Percentiles rank a stretch among this genome's conserved stretches.
phyloP scores from a whole-genome alignment of 2,888 invertebrate species.

The Eledona agricola region DNA sequence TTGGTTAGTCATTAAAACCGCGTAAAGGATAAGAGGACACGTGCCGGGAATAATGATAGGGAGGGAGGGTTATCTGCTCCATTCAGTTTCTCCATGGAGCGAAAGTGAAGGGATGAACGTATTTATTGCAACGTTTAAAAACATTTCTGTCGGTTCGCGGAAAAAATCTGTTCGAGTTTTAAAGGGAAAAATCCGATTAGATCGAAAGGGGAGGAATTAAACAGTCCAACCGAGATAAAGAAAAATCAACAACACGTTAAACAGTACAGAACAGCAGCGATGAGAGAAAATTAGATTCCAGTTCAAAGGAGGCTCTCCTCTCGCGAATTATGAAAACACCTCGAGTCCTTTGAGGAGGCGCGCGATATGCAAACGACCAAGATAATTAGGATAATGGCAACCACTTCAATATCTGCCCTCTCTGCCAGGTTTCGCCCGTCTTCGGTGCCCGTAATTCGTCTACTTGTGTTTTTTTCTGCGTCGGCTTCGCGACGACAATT shows the following conservation, averaged over 20 bases:
- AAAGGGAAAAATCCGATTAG: constrained; percentile 12
- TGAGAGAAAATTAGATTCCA: constrained; percentile 62
- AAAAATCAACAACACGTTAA: constrained; percentile 54
- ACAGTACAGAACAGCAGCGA: constrained; percentile 48
- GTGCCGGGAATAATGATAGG: constrained; percentile 49
- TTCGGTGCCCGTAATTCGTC: constrained; percentile 45
- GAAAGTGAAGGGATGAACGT: constrained; percentile 10
- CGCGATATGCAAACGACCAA: constrained; percentile 63
- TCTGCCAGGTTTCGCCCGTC: constrained; percentile 35
- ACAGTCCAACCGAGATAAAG: constrained; percentile 43
- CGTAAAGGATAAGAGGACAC: constrained; percentile 49
- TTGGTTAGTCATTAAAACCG: constrained; percentile 56
- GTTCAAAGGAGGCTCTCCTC: constrained; percentile 60
- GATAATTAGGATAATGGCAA: constrained; percentile 64
- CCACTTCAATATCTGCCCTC: constrained; percentile 58
- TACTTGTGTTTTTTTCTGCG: constrained; percentile 42
- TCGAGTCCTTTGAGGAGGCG: constrained; percentile 61
- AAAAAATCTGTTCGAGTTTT: no score
- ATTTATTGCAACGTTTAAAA: no score
- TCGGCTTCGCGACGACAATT: no score
- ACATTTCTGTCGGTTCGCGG: background rate
- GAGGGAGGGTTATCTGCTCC: no score
- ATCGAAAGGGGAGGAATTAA: constrained; percentile 40
- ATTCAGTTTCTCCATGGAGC: constrained; percentile 5
- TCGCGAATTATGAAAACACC: constrained; percentile 64